A percentile compares a stretch with the other conserved stretches of the same genome.
Conservation (phyloP, 2,888 invertebrate species). For the Gibbula magus region DNA sequence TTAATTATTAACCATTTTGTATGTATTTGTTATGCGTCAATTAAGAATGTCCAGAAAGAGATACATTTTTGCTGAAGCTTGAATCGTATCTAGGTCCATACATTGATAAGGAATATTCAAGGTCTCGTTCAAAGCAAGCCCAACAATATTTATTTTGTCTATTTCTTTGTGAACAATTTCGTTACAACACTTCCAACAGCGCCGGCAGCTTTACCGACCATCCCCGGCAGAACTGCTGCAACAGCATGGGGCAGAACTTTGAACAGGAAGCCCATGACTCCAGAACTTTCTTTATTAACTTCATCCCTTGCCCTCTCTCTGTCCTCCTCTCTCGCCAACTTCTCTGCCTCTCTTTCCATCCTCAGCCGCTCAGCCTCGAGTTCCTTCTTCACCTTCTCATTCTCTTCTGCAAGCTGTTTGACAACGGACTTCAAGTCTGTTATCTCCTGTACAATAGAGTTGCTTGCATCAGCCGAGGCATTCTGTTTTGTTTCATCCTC, state of each 20-base stretch:
- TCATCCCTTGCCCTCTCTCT: background rate
- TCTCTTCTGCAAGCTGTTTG: background rate
- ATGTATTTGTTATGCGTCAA: no score
- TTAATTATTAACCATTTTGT: no score
- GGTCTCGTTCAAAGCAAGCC: no score
- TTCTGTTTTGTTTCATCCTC: no score
- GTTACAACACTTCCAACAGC: no score
- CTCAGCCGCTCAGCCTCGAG: background rate
- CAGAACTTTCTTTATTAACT: background rate
- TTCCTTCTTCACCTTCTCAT: background rate
- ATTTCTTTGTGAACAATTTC: no score
- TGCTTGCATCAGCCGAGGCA: background rate
- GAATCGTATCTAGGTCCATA: no score
- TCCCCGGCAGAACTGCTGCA: background rate
- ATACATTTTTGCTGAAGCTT: no score
- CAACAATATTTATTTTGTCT: no score
- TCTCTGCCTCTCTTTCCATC: background rate
- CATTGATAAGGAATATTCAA: no score
- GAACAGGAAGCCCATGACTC: background rate
- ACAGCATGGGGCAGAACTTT: background rate
- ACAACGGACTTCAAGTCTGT: background rate
- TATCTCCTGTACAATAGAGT: background rate
- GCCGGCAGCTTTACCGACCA: background rate
- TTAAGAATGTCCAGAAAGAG: no score
- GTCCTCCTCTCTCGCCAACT: background rate